A percentile compares a stretch with the other conserved stretches of the same genome.
Evolutionary conservation across 2,888 invertebrate species (phyloP).

Genomic region (Mechanitis messenoides): DNA sequence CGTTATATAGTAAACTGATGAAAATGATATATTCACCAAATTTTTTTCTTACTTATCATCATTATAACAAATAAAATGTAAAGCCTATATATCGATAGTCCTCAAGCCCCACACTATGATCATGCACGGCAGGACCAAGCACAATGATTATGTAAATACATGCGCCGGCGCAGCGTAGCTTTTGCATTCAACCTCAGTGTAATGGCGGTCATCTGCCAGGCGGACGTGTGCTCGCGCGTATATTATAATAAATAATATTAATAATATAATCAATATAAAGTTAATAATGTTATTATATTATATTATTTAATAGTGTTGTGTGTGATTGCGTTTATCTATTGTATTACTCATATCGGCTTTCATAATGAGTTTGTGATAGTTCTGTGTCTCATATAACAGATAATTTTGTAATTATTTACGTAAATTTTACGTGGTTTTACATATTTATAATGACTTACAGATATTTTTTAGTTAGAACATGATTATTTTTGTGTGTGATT

Average conservation of each 20-base stretch:
- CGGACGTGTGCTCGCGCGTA: conserved; percentile 55
- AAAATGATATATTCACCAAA: no score
- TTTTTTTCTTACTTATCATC: no score
- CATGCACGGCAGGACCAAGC: conserved; percentile 48
- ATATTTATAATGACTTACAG: no score
- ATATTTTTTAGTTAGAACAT: no score
- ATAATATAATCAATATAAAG: no score
- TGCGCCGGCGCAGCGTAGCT: conserved; percentile 51
- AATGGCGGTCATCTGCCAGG: conserved; percentile 60
- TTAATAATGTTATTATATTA: background rate
- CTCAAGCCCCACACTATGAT: conserved; percentile 28
- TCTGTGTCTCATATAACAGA: background rate
- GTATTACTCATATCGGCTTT: conserved; percentile 22
- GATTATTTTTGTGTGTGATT: background rate
- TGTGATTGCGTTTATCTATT: background rate
- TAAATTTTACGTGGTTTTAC: background rate
- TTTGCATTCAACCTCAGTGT: conserved; percentile 56
- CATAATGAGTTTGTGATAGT: conserved; percentile 6
- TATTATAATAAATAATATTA: conserved; percentile 9
- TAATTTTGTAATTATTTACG: background rate
- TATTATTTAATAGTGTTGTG: background rate
- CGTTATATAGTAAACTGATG: no score
- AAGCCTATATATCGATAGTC: conserved; percentile 25
- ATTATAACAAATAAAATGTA: no score
- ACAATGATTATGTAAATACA: conserved; percentile 62